A percentile compares a stretch with the other conserved stretches of the same genome.
Evolutionary conservation across 2,113 vertebrate species (phyloP).

Genomic region (Callospermophilus lateralis): DNA sequence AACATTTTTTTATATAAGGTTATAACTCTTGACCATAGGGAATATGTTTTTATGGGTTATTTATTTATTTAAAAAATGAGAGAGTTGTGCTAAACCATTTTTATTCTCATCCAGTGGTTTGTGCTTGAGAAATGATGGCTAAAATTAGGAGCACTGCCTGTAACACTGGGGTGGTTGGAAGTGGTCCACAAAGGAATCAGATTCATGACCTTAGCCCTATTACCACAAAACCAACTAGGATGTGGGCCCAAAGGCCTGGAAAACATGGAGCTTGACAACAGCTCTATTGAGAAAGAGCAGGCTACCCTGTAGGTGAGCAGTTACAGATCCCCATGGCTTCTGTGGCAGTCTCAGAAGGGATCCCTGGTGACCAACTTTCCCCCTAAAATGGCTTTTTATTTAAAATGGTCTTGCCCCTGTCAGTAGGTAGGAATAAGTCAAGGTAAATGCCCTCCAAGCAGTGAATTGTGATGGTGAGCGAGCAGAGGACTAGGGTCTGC

Average conservation of each 20-base stretch:
- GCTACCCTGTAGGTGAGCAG: not conserved
- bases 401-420: not conserved
- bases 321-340: slow-evolving; percentile 14
- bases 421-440: not conserved
- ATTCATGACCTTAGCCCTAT: slow-evolving; percentile 62
- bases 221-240: slow-evolving; percentile 65
- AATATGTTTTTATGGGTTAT: slow-evolving; percentile 12
- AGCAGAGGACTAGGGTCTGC: not conserved
- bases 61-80: slow-evolving; percentile 13
- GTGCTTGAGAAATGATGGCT: slow-evolving; percentile 43
- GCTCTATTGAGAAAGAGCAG: slow-evolving; percentile 51
- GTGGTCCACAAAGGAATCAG: not conserved
- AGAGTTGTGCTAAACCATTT: not conserved
- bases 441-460: not conserved
- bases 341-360: not conserved
- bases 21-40: not conserved
- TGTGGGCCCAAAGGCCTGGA: slow-evolving; percentile 44
- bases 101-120: not conserved
- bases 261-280: not conserved
- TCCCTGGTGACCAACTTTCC: not conserved
- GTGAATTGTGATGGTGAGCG: not conserved
- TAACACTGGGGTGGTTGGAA: not conserved
- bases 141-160: not conserved
- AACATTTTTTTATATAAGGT: not conserved
- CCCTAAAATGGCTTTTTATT: not conserved